Percentiles rank a stretch among this genome's conserved stretches.
phyloP scores from a whole-genome alignment of 2,888 invertebrate genomes.

The Apodemia mormo region DNA sequence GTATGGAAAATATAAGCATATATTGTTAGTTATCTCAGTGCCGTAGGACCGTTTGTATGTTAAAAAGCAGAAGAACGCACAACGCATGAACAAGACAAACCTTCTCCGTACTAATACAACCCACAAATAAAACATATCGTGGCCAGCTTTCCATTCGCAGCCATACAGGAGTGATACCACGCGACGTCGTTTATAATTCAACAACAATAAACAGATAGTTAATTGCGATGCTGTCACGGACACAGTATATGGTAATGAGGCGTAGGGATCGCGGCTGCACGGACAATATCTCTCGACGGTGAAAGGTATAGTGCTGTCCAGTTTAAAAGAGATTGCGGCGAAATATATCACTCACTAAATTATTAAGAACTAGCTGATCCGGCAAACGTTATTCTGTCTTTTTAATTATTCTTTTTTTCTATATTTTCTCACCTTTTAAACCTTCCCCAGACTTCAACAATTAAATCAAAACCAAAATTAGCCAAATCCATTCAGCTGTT shows the following conservation, averaged over 20 bases:
- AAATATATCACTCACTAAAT: background rate
- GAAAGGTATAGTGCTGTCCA: conserved; percentile 65
- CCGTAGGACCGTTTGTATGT: too few species aligned
- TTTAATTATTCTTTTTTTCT: too few species aligned
- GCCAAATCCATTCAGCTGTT: too few species aligned
- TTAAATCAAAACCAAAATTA: too few species aligned
- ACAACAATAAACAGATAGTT: conserved; percentile 81
- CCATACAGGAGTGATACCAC: conserved; percentile 60
- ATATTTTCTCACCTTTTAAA: too few species aligned
- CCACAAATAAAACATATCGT: conserved; percentile 24
- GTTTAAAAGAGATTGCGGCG: conserved; percentile 36
- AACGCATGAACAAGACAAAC: conserved; percentile 3
- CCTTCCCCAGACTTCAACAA: too few species aligned
- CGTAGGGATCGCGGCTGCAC: conserved; percentile 74
- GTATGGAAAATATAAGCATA: background rate
- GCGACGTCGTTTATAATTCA: conserved; percentile 77
- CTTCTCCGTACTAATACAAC: conserved; percentile 7
- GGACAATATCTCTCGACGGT: conserved; percentile 80
- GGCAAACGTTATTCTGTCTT: too few species aligned
- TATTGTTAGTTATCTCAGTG: background rate
- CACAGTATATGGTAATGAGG: conserved; percentile 81
- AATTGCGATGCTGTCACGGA: conserved; percentile 80
- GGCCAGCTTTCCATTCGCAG: conserved; percentile 42
- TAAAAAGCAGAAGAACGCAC: background rate
- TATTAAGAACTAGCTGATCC: too few species aligned